Evolutionary conservation across 2,797 vertebrate species (phyloP).

Genomic region (Tragelaphus oryx): DNA sequence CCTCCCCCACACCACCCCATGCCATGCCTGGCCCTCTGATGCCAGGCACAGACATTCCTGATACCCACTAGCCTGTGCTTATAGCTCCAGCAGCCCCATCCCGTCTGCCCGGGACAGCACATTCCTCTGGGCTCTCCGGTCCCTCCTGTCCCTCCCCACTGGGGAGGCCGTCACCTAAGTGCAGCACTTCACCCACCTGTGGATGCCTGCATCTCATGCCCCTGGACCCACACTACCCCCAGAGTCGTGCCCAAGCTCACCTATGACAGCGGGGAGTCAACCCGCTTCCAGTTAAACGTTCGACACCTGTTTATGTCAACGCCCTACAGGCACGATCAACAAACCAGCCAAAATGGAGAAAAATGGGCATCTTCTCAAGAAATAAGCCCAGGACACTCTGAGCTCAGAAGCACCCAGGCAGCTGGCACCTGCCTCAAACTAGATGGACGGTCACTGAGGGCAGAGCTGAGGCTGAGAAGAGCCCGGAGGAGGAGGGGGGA

Average conservation of each 20-base stretch:
- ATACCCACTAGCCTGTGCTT: accelerated
- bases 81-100: accelerated
- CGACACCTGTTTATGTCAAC: accelerated
- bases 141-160: neutral
- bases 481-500: neutral
- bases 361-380: neutral
- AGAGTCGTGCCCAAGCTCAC: neutral
- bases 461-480: neutral
- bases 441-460: neutral
- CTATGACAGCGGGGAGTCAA: neutral
- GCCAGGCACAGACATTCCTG: neutral
- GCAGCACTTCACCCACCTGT: neutral
- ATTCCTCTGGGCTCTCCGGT: neutral
- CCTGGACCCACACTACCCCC: neutral
- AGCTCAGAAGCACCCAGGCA: neutral
- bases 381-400: neutral
- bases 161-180: accelerated
- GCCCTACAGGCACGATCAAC: neutral
- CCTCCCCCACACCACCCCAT: no score
- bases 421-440: accelerated
- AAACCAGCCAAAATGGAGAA: neutral
- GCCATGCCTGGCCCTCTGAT: no score
- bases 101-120: no score
- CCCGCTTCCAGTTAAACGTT: neutral
- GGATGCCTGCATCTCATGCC: neutral